These are phyloP conservation scores for Phrynosoma blainvillii DNA, from an alignment of 2,113 vertebrate genomes.

Conservation along the genomic window DNA sequence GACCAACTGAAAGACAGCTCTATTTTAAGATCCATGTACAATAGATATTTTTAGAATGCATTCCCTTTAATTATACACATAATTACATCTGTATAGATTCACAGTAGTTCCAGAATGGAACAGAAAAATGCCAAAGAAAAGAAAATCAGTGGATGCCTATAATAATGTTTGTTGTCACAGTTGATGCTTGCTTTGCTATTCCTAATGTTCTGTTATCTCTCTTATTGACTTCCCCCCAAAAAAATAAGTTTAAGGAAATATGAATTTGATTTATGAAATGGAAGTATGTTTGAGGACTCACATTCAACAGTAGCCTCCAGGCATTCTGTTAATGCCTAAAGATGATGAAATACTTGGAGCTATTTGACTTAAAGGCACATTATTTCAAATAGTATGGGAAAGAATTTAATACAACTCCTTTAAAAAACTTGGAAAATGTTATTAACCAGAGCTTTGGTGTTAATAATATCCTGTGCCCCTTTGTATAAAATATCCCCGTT, in stretches of 20 bases:
- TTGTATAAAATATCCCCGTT: too few species aligned
- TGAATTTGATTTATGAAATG: neutral
- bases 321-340: neutral
- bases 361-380: neutral
- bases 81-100: slow-evolving; percentile 20
- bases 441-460: neutral
- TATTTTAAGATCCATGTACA: neutral
- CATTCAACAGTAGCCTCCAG: neutral
- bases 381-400: neutral
- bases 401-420: neutral
- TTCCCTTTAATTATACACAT: slow-evolving; percentile 23
- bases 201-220: neutral
- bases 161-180: neutral
- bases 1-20: neutral
- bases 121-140: neutral
- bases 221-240: neutral
- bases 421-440: neutral
- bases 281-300: neutral
- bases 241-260: neutral
- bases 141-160: neutral
- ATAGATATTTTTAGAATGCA: slow-evolving; percentile 3
- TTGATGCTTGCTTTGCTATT: neutral
- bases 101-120: neutral
- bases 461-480: neutral
- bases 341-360: neutral